Percentiles rank a stretch among this genome's conserved stretches.
Conservation (phyloP, 2,797 vertebrate species). For the Muscicapa comitata region DNA sequence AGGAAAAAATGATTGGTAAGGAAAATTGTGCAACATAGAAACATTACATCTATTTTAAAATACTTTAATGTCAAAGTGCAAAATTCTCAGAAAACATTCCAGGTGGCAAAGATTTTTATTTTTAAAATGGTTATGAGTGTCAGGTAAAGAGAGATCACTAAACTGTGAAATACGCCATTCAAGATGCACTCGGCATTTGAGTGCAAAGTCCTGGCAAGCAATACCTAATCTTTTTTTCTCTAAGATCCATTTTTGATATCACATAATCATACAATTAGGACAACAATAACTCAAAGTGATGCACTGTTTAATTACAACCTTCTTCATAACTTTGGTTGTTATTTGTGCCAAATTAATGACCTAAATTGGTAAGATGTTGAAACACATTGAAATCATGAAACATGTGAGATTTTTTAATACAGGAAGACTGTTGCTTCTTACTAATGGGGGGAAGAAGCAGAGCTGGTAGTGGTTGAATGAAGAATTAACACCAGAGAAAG, state of each 20-base stretch:
- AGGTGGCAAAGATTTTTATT: neutral
- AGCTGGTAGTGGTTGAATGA: neutral
- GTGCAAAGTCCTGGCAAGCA: neutral
- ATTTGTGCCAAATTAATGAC: neutral
- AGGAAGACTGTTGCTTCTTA: neutral
- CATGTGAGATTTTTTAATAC: neutral
- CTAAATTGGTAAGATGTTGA: neutral
- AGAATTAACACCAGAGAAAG: neutral
- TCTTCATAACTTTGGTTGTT: neutral
- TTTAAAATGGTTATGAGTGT: neutral
- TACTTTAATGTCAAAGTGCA: slow-evolving; percentile 23
- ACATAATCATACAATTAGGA: neutral
- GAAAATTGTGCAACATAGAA: neutral
- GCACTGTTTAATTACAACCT: neutral
- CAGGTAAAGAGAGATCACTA: neutral
- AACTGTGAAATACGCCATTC: neutral
- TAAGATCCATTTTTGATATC: neutral
- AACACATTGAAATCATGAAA: neutral
- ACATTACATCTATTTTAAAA: neutral
- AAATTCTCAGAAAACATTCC: slow-evolving; percentile 22
- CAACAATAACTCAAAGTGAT: neutral
- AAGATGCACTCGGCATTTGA: neutral
- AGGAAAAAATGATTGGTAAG: neutral
- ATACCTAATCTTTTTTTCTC: neutral
- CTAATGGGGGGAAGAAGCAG: neutral